phyloP scores from a whole-genome alignment of 2,113 vertebrate species.

The Bettongia penicillata region DNA sequence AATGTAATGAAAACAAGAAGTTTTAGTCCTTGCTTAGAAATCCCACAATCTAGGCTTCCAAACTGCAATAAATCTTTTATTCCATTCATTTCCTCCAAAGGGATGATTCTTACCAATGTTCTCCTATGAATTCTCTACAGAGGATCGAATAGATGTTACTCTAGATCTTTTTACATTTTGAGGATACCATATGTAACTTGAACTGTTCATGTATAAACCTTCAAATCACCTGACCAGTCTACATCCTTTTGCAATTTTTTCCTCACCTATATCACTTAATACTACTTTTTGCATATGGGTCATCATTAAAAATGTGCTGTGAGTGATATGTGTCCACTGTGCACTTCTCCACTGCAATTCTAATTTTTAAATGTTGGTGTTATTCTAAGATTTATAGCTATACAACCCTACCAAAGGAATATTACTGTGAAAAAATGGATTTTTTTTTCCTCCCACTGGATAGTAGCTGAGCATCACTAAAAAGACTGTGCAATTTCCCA shows the following conservation, averaged over 20 bases:
- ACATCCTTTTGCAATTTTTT: not conserved
- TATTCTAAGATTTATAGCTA: not conserved
- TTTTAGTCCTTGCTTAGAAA: not conserved
- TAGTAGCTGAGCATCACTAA: not conserved
- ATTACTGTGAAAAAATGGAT: not conserved
- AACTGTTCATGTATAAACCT: not conserved
- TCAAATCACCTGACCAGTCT: not conserved
- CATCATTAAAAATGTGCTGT: not conserved
- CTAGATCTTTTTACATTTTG: not conserved
- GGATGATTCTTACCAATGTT: not conserved
- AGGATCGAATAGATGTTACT: not conserved
- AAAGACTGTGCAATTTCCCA: not conserved
- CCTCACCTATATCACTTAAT: not conserved
- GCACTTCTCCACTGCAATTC: not conserved
- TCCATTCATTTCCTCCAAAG: not conserved
- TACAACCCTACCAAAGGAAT: not conserved
- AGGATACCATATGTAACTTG: not conserved
- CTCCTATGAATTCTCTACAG: not conserved
- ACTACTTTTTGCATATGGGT: not conserved
- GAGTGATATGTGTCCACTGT: not conserved
- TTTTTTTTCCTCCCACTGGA: too few relatives aligned
- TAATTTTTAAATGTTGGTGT: not conserved
- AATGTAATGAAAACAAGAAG: not conserved
- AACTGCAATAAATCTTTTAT: not conserved
- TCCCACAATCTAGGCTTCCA: not conserved